Conservation (phyloP, 2,888 invertebrate species). For the Hydrotaea cyrtoneurina region DNA sequence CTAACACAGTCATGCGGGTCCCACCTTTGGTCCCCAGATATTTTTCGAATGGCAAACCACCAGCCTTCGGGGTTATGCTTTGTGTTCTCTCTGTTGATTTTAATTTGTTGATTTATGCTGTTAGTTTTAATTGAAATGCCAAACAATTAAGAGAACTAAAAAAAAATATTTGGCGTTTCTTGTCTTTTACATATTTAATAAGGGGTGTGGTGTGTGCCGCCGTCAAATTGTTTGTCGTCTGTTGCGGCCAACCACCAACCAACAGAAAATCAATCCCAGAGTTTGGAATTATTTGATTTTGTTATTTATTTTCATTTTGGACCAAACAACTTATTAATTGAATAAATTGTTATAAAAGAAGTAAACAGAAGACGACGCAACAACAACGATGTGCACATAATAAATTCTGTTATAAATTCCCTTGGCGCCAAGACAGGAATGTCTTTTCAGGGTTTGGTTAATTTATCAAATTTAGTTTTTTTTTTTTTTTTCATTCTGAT, state of each 20-base stretch:
- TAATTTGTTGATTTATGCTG: slow-evolving; percentile 47
- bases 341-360: background rate
- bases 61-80: background rate
- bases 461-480: background rate
- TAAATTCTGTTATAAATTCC: background rate
- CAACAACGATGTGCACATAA: background rate
- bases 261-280: background rate
- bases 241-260: background rate
- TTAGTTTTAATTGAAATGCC: slow-evolving; percentile 47
- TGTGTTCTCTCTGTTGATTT: background rate
- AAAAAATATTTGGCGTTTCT: background rate
- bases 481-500: background rate
- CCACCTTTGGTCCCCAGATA: background rate
- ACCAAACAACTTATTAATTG: slow-evolving; percentile 12
- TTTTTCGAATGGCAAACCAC: background rate
- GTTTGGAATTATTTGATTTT: slow-evolving; percentile 16
- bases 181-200: background rate
- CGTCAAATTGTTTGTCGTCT: no score
- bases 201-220: no score
- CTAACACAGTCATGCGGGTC: background rate
- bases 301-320: background rate
- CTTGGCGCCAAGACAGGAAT: slow-evolving; percentile 16
- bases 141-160: slow-evolving; percentile 55
- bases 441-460: slow-evolving; percentile 2
- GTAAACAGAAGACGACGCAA: background rate